A percentile compares a stretch with the other conserved stretches of the same genome.
phyloP scores from a whole-genome alignment of 2,888 invertebrate genomes.

The Coleophora flavipennella region DNA sequence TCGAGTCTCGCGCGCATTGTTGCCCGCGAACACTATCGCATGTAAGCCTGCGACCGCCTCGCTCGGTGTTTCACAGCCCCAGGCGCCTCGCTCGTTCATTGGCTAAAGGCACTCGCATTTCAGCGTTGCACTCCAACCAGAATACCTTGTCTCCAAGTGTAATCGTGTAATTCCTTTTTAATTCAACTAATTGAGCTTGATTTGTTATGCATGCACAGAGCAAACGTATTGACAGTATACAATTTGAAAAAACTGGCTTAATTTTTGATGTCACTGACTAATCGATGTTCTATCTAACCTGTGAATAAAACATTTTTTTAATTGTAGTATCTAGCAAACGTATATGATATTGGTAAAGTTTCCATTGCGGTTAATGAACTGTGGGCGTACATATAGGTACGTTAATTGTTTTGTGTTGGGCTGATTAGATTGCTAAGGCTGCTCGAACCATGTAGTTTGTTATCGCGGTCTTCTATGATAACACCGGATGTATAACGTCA shows the following conservation, averaged over 20 bases:
- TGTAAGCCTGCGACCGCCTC: conserved; percentile 26
- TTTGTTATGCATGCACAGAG: too few relatives aligned
- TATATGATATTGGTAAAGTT: conserved; percentile 24
- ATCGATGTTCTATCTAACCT: too few relatives aligned
- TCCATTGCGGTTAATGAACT: conserved; percentile 51
- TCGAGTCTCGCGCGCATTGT: conserved; percentile 50
- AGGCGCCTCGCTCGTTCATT: conserved; percentile 32
- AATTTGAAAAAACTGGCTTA: conserved; percentile 16
- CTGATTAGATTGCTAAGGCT: conserved; percentile 45
- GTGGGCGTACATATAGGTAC: conserved; percentile 16
- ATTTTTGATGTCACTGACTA: too few relatives aligned
- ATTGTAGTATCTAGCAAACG: too few relatives aligned
- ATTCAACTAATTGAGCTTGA: conserved; percentile 30
- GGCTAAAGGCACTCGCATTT: conserved; percentile 22
- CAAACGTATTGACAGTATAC: too few relatives aligned
- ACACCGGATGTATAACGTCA: conserved; percentile 23
- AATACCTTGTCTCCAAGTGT: conserved; percentile 43
- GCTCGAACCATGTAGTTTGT: conserved; percentile 34
- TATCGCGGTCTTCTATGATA: conserved; percentile 42
- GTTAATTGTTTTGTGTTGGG: conserved; percentile 39
- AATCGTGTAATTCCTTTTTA: conserved; percentile 34
- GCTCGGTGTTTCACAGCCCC: conserved; percentile 40
- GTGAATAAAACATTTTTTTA: too few relatives aligned
- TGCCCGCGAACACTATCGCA: conserved; percentile 38
- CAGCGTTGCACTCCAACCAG: conserved; percentile 44